These are phyloP conservation scores for Empis stercorea DNA, from an alignment of 2,888 invertebrate species.

Conservation along the genomic window DNA sequence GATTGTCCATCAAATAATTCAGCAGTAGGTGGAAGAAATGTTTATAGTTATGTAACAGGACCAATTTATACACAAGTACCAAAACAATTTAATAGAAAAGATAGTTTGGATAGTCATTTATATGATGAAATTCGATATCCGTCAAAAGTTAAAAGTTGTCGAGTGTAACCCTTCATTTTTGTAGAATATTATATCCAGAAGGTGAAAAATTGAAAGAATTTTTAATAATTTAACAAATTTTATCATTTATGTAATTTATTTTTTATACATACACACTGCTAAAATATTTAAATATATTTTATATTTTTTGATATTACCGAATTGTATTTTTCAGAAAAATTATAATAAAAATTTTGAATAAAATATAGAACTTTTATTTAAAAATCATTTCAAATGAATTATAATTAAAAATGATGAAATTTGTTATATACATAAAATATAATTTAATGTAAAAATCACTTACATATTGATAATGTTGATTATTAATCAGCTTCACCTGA, in stretches of 20 bases:
- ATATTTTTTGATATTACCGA: neutral
- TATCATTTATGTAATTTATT: no score
- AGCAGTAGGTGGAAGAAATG: constrained; percentile 21
- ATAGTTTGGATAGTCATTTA: constrained; percentile 32
- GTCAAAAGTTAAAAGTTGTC: constrained; percentile 7
- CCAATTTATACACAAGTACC: constrained; percentile 28
- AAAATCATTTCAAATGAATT: no score
- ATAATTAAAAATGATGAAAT: no score
- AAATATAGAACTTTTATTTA: no score
- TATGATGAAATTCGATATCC: constrained; percentile 34
- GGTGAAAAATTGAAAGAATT: neutral
- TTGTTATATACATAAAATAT: no score
- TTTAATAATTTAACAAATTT: neutral
- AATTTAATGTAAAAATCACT: no score
- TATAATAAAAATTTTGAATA: no score
- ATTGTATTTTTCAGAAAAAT: no score
- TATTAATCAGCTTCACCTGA: no score
- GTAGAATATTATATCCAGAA: no score
- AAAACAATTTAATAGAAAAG: constrained; percentile 29
- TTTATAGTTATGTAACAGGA: constrained; percentile 24
- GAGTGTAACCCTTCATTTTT: no score
- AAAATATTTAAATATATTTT: neutral
- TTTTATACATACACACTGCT: neutral
- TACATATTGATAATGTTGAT: no score
- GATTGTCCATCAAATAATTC: constrained; percentile 33